Conservation (phyloP, 2,113 vertebrate species). For the Corythaixoides concolor region DNA sequence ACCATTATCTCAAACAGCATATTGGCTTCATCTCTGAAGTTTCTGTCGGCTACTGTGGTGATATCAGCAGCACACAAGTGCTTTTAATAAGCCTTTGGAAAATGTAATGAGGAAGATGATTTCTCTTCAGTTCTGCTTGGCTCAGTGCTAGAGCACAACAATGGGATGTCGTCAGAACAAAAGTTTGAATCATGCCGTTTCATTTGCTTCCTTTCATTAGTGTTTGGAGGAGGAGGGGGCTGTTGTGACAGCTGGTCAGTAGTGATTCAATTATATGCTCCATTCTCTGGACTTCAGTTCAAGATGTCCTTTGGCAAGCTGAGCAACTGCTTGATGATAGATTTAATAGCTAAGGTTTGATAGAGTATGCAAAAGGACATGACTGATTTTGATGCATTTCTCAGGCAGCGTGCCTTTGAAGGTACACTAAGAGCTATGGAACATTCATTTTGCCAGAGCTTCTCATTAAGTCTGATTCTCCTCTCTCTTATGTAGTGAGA, state of each 20-base stretch:
- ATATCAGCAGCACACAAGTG: constrained; percentile 7
- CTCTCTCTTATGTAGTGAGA: neutral
- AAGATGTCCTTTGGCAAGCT: constrained; percentile 39
- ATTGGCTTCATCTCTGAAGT: constrained; percentile 10
- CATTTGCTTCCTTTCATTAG: constrained; percentile 43
- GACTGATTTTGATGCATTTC: neutral
- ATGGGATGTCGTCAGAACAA: neutral
- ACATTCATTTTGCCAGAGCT: neutral
- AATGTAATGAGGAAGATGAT: neutral
- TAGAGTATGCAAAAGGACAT: neutral
- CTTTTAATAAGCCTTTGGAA: constrained; percentile 10
- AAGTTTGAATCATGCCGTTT: neutral
- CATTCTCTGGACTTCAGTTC: constrained; percentile 27
- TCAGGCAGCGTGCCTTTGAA: neutral
- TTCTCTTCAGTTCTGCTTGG: constrained; percentile 14
- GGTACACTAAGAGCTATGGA: neutral
- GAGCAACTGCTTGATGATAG: neutral
- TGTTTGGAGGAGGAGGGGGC: neutral
- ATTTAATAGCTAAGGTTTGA: constrained; percentile 14
- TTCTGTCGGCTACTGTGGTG: neutral
- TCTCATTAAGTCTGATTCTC: neutral
- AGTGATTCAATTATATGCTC: constrained; percentile 42
- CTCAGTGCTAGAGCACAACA: neutral
- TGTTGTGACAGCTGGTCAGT: constrained; percentile 43
- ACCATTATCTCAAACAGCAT: constrained; percentile 1